Evolutionary conservation across 2,113 vertebrate genomes (phyloP).

Genomic region (Trematomus loennbergii): DNA sequence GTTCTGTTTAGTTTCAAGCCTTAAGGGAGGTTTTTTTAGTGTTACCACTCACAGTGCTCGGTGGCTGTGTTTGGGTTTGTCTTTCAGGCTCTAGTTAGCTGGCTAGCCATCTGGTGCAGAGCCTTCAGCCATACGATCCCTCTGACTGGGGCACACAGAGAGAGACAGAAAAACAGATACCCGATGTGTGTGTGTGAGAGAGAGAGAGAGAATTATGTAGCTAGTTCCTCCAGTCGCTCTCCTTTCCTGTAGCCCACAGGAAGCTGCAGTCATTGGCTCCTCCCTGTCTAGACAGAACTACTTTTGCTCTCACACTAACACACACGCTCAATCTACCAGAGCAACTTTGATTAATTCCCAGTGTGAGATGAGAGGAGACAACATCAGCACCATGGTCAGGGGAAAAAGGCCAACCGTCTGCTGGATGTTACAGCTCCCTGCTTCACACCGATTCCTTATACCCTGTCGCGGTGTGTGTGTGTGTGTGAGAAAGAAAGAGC

Average conservation of each 20-base stretch:
- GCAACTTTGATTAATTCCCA: slow-evolving; percentile 81
- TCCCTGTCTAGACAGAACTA: slow-evolving; percentile 81
- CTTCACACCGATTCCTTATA: slow-evolving; percentile 68
- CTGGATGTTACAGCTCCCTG: slow-evolving; percentile 75
- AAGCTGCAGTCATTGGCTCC: slow-evolving; percentile 81
- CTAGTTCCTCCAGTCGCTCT: slow-evolving; percentile 35
- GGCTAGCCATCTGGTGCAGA: slow-evolving; percentile 58
- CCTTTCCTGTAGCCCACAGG: slow-evolving; percentile 68
- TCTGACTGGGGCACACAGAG: slow-evolving; percentile 48
- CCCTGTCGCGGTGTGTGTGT: slow-evolving; percentile 30
- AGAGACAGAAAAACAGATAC: slow-evolving; percentile 36
- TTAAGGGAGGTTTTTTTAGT: slow-evolving; percentile 17
- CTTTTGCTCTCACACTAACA: slow-evolving; percentile 12
- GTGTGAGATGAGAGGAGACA: slow-evolving; percentile 72
- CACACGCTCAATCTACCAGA: slow-evolving; percentile 54
- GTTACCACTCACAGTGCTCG: slow-evolving; percentile 27
- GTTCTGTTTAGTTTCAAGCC: not conserved
- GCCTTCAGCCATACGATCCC: slow-evolving; percentile 47
- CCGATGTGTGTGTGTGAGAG: not conserved
- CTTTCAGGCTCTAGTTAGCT: slow-evolving; percentile 65
- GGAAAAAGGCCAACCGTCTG: slow-evolving; percentile 61
- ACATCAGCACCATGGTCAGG: slow-evolving; percentile 69
- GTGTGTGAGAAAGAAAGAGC: slow-evolving; percentile 16
- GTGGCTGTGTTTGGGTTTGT: slow-evolving; percentile 41
- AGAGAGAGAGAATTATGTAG: not conserved